Evolutionary conservation across 2,888 invertebrate species (phyloP).

Genomic region (Epirrita christyi): DNA sequence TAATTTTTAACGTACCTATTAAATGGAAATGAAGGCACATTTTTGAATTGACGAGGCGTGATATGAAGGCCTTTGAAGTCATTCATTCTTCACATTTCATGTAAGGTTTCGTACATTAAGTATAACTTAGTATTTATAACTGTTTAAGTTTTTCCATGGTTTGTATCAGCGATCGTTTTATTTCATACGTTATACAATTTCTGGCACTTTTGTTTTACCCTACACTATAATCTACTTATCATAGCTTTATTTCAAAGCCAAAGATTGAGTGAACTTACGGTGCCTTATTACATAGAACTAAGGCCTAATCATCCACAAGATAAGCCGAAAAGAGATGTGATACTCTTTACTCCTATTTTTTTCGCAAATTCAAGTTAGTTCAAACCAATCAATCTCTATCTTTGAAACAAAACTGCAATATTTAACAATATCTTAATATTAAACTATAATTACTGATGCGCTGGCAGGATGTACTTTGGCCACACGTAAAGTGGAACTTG

Average conservation of each 20-base stretch:
- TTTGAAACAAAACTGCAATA: conserved; percentile 18
- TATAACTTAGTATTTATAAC: neutral
- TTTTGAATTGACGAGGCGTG: conserved; percentile 25
- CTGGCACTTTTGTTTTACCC: conserved; percentile 77
- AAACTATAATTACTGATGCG: conserved; percentile 54
- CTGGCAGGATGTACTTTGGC: conserved; percentile 67
- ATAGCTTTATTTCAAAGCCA: conserved; percentile 50
- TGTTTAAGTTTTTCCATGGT: conserved; percentile 2
- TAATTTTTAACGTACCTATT: conserved; percentile 19
- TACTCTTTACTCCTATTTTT: too few species aligned
- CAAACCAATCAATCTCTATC: conserved; percentile 1
- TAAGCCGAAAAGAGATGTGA: neutral
- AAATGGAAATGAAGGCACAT: conserved; percentile 17
- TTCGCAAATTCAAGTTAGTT: too few species aligned
- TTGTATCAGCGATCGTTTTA: conserved; percentile 4
- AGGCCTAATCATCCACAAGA: neutral
- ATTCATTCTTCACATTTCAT: conserved; percentile 9
- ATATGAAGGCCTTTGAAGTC: conserved; percentile 29
- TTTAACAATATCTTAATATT: conserved; percentile 27
- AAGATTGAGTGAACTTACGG: neutral
- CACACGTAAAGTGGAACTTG: conserved; percentile 64
- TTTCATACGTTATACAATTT: conserved; percentile 43
- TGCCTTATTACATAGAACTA: too few species aligned
- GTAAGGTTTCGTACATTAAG: conserved; percentile 1
- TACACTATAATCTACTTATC: conserved; percentile 62